Evolutionary conservation across 2,888 invertebrate genomes (phyloP).

Genomic region (Nomada lathburiana): DNA sequence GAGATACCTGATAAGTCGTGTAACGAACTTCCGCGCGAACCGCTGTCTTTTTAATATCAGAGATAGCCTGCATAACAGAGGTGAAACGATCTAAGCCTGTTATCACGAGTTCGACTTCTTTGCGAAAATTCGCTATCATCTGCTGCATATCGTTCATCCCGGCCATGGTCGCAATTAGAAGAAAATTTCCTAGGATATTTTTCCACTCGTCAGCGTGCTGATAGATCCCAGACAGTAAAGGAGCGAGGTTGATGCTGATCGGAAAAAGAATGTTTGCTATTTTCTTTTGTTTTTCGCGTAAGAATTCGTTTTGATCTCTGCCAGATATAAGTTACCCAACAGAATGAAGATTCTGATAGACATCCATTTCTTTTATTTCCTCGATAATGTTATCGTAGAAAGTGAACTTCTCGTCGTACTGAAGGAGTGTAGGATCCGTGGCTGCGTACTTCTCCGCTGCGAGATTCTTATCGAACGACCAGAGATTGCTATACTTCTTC

Average conservation of each 20-base stretch:
- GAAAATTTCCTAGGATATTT: slow-evolving; percentile 88
- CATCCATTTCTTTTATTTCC: slow-evolving; percentile 87
- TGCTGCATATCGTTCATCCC: slow-evolving; percentile 89
- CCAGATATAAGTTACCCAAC: slow-evolving; percentile 84
- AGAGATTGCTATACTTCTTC: slow-evolving; percentile 90
- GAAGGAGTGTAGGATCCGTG: slow-evolving; percentile 87
- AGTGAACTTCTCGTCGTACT: slow-evolving; percentile 93
- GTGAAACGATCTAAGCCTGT: slow-evolving; percentile 93
- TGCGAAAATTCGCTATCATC: slow-evolving; percentile 88
- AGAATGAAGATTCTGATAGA: slow-evolving; percentile 88
- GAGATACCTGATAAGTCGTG: slow-evolving; percentile 84
- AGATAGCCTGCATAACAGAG: slow-evolving; percentile 93
- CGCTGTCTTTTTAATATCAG: slow-evolving; percentile 90
- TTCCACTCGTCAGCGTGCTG: slow-evolving; percentile 93
- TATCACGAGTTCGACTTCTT: slow-evolving; percentile 91
- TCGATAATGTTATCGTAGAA: slow-evolving; percentile 92
- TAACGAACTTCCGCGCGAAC: slow-evolving; percentile 92
- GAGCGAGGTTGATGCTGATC: slow-evolving; percentile 88
- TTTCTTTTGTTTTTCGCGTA: not conserved
- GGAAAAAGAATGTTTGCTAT: not conserved
- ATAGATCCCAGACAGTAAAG: slow-evolving; percentile 89
- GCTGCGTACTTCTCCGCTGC: slow-evolving; percentile 92
- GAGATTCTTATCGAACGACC: slow-evolving; percentile 90
- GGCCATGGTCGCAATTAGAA: slow-evolving; percentile 88
- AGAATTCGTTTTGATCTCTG: not conserved